Conservation (phyloP, 2,113 vertebrate species). For the Bos javanicus region DNA sequence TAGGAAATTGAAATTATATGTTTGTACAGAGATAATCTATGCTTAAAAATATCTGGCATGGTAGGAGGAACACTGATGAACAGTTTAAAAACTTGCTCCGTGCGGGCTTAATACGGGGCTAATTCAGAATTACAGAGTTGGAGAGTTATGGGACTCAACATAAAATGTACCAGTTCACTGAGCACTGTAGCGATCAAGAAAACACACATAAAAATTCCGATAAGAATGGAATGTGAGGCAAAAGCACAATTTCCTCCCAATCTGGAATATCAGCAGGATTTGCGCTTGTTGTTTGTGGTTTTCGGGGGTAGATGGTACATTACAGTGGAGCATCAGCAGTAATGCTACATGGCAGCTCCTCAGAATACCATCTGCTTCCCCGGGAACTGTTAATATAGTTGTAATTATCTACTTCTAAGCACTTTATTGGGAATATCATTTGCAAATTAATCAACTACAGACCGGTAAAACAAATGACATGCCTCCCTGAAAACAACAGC, state of each 20-base stretch:
- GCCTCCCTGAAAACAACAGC: constrained; percentile 84
- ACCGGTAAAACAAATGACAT: constrained; percentile 90
- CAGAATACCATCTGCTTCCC: constrained; percentile 97
- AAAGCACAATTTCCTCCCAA: constrained; percentile 85
- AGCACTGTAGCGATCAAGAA: constrained; percentile 76
- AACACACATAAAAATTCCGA: constrained; percentile 80
- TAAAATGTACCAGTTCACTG: constrained; percentile 79
- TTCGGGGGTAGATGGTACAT: constrained; percentile 87
- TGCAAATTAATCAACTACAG: constrained; percentile 96
- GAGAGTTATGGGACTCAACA: constrained; percentile 67
- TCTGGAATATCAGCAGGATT: constrained; percentile 89
- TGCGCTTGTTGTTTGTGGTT: constrained; percentile 82
- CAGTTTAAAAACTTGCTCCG: constrained; percentile 60
- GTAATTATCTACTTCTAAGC: constrained; percentile 99
- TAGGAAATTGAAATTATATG: constrained; percentile 58
- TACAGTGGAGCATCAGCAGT: constrained; percentile 94
- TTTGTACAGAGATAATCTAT: constrained; percentile 61
- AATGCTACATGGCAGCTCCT: constrained; percentile 97
- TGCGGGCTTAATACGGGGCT: constrained; percentile 59
- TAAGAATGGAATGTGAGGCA: constrained; percentile 79
- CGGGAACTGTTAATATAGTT: constrained; percentile 98
- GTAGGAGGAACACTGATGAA: constrained; percentile 56
- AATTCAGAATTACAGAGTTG: constrained; percentile 66
- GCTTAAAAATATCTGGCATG: constrained; percentile 49
- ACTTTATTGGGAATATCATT: constrained; percentile 98